Conservation (phyloP, 2,888 invertebrate genomes). For the Protonemura montana region DNA sequence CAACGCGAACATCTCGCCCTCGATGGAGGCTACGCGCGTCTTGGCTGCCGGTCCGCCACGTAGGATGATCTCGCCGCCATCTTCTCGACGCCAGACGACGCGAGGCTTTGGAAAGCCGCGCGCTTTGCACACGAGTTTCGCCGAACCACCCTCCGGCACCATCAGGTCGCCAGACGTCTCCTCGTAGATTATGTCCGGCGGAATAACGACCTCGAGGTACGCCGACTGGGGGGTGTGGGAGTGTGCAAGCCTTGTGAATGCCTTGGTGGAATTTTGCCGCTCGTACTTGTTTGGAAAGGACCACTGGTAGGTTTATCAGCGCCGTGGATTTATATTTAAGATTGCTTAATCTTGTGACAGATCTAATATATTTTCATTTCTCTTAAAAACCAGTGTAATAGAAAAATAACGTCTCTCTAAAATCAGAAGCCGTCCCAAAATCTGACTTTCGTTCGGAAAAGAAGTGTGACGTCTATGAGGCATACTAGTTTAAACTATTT, state of each 20-base stretch:
- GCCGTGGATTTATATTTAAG: too few relatives aligned
- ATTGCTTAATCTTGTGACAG: too few relatives aligned
- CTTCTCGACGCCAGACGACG: conserved; percentile 87
- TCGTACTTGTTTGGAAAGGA: background rate
- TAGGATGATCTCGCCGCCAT: conserved; percentile 81
- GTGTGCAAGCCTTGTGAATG: background rate
- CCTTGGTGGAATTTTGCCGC: too few relatives aligned
- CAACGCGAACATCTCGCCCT: conserved; percentile 81
- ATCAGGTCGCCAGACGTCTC: conserved; percentile 93
- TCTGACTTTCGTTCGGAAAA: too few relatives aligned
- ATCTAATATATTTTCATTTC: too few relatives aligned
- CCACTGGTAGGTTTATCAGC: too few relatives aligned
- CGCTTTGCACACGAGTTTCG: conserved; percentile 86
- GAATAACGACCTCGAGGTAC: conserved; percentile 88
- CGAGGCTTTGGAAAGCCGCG: conserved; percentile 84
- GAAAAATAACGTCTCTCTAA: too few relatives aligned
- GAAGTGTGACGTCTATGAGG: too few relatives aligned
- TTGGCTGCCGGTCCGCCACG: conserved; percentile 76
- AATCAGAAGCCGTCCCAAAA: too few relatives aligned
- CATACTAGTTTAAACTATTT: too few relatives aligned
- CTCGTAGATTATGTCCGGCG: conserved; percentile 88
- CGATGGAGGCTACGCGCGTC: conserved; percentile 76
- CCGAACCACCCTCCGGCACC: conserved; percentile 92
- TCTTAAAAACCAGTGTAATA: too few relatives aligned
- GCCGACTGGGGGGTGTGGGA: conserved; percentile 68